phyloP scores from a whole-genome alignment of 2,113 vertebrate species.

The Theristicus caerulescens region DNA sequence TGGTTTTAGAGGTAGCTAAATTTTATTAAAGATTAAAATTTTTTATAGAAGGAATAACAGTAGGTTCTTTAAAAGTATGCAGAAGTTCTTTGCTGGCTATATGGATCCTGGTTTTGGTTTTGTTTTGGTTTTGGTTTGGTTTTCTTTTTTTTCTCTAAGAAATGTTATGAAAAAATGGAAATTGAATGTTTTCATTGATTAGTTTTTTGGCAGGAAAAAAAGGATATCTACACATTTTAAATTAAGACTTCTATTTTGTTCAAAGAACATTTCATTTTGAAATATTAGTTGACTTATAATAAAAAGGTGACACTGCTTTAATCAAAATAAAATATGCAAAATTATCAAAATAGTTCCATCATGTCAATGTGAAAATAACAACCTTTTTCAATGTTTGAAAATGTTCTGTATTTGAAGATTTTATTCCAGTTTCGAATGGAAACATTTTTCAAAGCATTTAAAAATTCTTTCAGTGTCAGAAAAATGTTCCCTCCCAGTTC shows the following conservation, averaged over 20 bases:
- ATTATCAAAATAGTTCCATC: neutral
- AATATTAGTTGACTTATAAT: neutral
- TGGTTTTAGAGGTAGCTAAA: neutral
- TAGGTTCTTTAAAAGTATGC: neutral
- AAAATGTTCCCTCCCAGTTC: neutral
- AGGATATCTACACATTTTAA: neutral
- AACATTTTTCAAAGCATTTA: neutral
- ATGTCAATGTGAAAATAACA: neutral
- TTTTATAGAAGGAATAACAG: neutral
- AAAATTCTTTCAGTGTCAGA: neutral
- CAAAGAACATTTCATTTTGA: neutral
- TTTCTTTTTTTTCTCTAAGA: neutral
- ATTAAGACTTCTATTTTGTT: neutral
- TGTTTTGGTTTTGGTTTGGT: neutral
- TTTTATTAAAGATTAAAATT: neutral
- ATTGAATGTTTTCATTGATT: neutral
- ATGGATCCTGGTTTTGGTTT: neutral
- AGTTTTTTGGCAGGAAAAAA: neutral
- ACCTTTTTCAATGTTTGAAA: neutral
- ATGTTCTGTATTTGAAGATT: neutral
- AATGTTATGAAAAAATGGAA: neutral
- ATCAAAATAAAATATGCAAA: neutral
- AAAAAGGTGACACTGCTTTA: neutral
- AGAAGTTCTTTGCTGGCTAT: neutral
- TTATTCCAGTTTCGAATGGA: neutral